phyloP scores from a whole-genome alignment of 1,140 invertebrate species.

The Heliconius himera region DNA sequence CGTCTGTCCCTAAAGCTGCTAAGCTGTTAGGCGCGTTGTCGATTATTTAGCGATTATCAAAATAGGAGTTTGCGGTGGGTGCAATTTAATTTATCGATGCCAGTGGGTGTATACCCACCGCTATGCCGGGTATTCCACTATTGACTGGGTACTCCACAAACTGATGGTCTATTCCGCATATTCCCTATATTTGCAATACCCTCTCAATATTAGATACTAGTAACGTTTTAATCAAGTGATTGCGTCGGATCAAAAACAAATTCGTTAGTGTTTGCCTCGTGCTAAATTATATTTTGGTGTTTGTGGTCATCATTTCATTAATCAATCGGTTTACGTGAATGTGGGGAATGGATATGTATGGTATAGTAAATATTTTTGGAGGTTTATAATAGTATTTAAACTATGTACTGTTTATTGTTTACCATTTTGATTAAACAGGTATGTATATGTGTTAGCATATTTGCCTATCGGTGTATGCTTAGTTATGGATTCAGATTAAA shows the following conservation, averaged over 20 bases:
- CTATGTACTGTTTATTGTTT: not conserved
- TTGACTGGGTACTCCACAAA: conserved; percentile 36
- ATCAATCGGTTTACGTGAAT: conserved; percentile 23
- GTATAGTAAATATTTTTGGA: conserved; percentile 10
- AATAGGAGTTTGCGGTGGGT: conserved; percentile 51
- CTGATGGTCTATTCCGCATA: conserved; percentile 35
- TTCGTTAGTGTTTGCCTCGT: conserved; percentile 32
- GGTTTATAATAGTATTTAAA: conserved; percentile 19
- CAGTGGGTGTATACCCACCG: conserved; percentile 23
- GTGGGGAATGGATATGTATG: not conserved
- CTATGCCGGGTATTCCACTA: conserved; percentile 47
- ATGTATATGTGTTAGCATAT: no score
- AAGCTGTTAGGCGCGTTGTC: conserved; percentile 49
- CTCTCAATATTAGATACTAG: conserved; percentile 44
- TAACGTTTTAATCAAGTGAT: conserved; percentile 47
- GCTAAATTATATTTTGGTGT: conserved; percentile 36
- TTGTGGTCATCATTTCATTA: conserved; percentile 30
- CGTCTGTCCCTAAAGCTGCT: conserved; percentile 44
- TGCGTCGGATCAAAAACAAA: conserved; percentile 41
- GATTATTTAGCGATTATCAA: conserved; percentile 69
- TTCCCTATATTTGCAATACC: conserved; percentile 41
- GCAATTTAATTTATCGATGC: conserved; percentile 71
- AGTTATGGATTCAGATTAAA: no score
- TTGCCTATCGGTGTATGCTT: not conserved
- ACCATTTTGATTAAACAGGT: not conserved